Evolutionary conservation across 2,797 vertebrate species (phyloP).

Genomic region (Labroides dimidiatus): DNA sequence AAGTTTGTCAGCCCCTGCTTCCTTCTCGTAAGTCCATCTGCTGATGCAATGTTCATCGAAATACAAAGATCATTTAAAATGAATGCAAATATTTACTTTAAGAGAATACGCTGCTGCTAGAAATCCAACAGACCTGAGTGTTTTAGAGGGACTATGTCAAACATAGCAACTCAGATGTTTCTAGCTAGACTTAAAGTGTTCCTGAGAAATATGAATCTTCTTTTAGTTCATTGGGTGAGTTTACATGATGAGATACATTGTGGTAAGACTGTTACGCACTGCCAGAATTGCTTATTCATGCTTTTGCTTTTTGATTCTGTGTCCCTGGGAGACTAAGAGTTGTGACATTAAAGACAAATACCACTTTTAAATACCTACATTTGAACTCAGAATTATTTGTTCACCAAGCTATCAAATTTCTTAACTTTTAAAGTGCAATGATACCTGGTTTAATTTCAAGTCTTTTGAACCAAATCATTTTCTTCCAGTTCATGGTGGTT

Average conservation of each 20-base stretch:
- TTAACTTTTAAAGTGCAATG: no score
- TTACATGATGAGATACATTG: no score
- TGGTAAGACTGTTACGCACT: no score
- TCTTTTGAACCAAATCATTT: slow-evolving; percentile 1
- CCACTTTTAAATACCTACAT: no score
- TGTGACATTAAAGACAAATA: neutral
- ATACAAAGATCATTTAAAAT: neutral
- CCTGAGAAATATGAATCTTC: no score
- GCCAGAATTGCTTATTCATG: no score
- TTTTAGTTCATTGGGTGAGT: no score
- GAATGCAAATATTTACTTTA: neutral
- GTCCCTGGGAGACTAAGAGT: neutral
- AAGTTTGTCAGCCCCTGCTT: slow-evolving; percentile 95
- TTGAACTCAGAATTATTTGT: no score
- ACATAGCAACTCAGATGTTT: neutral
- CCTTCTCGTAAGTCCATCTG: slow-evolving; percentile 85
- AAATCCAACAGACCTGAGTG: neutral
- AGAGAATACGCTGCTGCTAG: neutral
- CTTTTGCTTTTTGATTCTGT: neutral
- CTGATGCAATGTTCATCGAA: neutral
- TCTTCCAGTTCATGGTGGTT: slow-evolving; percentile 89
- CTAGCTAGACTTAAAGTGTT: neutral
- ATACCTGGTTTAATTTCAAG: neutral
- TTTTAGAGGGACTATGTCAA: neutral
- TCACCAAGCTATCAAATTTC: no score